These are phyloP conservation scores for Acrocephalus kingi DNA, from an alignment of 2,113 vertebrate genomes.

Conservation along the genomic window DNA sequence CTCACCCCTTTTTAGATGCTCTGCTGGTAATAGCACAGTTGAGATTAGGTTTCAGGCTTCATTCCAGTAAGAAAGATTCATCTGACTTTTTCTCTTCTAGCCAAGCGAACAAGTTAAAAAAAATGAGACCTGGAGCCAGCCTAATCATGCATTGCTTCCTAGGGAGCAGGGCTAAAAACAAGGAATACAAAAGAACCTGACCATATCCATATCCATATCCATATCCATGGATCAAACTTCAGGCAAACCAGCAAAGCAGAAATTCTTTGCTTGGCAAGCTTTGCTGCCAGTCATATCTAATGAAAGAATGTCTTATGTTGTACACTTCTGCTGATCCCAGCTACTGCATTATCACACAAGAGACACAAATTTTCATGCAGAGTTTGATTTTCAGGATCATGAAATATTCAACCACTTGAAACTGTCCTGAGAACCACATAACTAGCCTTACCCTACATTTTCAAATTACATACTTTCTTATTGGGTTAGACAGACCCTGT, in stretches of 20 bases:
- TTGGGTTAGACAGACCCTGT: background rate
- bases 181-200: background rate
- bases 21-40: background rate
- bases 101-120: background rate
- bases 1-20: background rate
- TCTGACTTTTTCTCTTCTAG: background rate
- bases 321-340: background rate
- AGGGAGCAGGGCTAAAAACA: background rate
- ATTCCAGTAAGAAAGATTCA: background rate
- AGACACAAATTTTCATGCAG: background rate
- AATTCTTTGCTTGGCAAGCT: background rate
- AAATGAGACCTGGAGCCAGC: background rate
- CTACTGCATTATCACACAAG: background rate
- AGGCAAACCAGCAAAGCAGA: background rate
- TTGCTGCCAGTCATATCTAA: background rate
- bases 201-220: background rate
- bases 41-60: background rate
- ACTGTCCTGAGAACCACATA: background rate
- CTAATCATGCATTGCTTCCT: rapidly evolving
- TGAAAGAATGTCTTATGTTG: background rate
- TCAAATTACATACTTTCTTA: background rate
- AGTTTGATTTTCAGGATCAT: background rate
- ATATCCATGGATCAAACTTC: background rate
- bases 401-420: background rate
- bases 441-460: background rate